Percentiles rank a stretch among this genome's conserved stretches.
These are phyloP conservation scores for Spea hammondii DNA, from an alignment of 2,797 vertebrate genomes.

Conservation along the genomic window DNA sequence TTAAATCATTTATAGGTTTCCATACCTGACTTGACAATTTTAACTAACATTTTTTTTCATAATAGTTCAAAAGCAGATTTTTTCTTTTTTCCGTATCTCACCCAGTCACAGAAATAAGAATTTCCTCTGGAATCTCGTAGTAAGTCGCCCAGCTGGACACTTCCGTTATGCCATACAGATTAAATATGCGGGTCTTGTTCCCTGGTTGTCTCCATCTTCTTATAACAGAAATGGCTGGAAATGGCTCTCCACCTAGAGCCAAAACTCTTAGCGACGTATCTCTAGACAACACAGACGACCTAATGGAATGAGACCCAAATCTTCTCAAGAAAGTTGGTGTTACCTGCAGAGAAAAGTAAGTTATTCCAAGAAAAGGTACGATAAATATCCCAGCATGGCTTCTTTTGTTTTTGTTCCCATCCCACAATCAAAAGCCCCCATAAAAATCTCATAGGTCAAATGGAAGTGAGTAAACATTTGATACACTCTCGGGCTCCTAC, in stretches of 20 bases:
- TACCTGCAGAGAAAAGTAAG: slow-evolving; percentile 65
- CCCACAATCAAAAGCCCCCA: too few relatives aligned
- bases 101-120: slow-evolving; percentile 59
- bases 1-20: too few relatives aligned
- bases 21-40: too few relatives aligned
- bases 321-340: slow-evolving; percentile 85
- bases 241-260: slow-evolving; percentile 90
- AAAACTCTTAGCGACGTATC: slow-evolving; percentile 82
- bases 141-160: slow-evolving; percentile 94
- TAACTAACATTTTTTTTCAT: too few relatives aligned
- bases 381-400: too few relatives aligned
- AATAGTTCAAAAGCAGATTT: too few relatives aligned
- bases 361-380: too few relatives aligned
- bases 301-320: slow-evolving; percentile 77
- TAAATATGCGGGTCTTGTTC: slow-evolving; percentile 85
- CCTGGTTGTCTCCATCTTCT: slow-evolving; percentile 80
- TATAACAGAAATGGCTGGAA: slow-evolving; percentile 73
- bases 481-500: slow-evolving; percentile 57
- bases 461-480: background rate
- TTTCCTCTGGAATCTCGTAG: slow-evolving; percentile 75
- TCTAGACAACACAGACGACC: slow-evolving; percentile 73
- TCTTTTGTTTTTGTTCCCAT: too few relatives aligned
- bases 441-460: too few relatives aligned
- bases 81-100: slow-evolving; percentile 15
- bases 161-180: slow-evolving; percentile 93